Evolutionary conservation across 2,113 vertebrate species (phyloP), one percentile per base, ranked within the genome.

Genomic region (Triplophysa dalaica): DNA sequence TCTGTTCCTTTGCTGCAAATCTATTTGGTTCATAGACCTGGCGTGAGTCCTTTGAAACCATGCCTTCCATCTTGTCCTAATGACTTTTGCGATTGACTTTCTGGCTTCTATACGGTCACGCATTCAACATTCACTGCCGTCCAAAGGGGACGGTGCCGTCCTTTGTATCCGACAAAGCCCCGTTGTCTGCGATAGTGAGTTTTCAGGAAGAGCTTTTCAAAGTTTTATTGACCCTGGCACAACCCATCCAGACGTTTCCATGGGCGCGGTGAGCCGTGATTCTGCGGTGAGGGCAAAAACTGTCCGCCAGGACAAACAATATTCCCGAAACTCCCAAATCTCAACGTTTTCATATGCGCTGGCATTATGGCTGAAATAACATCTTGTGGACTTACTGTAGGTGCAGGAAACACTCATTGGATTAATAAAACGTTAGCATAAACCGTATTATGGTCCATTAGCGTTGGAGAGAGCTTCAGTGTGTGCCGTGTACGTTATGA

Each of bases 161-260:
- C 58, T 77, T 24, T 62, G 21, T 69, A 50, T 88, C 83, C 78
- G 21, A 7, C 66, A 56, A 78, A 78, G 61, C 24, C 8, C 29
- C 11, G 82, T 78, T 83, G 68, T 63, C 66, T 82, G 83, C 65
- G 75, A 83, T 79, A 73, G 70, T 64, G 77, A 78, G 21, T 17
- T 60, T 63, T 79, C 74, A 87, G 85, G 86, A 89, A 87, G 83
- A 85, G 69, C 77, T 79, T 83, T 87, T 70, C 52, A 81, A 90
- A 85, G 87, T 90, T 85, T 85, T 89, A 86, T 91, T 91, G 87
- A 86, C 70, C 33, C 89, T 90, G 89, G 88, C 88, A n/a, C 14
- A 16, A 61, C 41, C 83, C 66, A 75, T 83, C 74, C 62, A 65
- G 76, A 86, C 62, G 66, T 87, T 89, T 90, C 86, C 86, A 87